Conservation (phyloP, 2,888 invertebrate species). For the Xanthia icteritia region DNA sequence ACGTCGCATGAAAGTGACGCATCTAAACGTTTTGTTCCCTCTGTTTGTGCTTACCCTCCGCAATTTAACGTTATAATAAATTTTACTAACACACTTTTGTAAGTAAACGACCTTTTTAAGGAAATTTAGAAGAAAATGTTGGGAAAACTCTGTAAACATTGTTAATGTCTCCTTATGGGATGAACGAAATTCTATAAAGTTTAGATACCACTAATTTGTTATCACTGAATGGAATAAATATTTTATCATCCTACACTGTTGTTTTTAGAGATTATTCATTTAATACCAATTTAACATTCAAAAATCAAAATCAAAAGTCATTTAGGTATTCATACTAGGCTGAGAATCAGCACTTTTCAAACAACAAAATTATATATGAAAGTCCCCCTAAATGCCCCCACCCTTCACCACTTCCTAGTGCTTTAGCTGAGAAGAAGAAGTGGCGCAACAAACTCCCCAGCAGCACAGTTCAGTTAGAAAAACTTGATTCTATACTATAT, state of each 20-base stretch:
- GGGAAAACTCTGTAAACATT: neutral
- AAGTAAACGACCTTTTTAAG: constrained; percentile 31
- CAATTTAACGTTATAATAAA: constrained; percentile 61
- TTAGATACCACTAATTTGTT: neutral
- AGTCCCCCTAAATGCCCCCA: no score
- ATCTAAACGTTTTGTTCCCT: constrained; percentile 60
- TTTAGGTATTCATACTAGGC: no score
- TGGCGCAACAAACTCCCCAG: no score
- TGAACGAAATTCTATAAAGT: neutral
- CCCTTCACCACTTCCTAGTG: no score
- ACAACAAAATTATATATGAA: no score
- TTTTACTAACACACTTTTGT: constrained; percentile 49
- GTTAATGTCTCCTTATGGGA: neutral
- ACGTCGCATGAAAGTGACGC: constrained; percentile 69
- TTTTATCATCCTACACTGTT: neutral
- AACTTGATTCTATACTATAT: no score
- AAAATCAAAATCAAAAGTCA: no score
- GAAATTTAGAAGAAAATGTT: constrained; percentile 5
- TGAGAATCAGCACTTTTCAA: no score
- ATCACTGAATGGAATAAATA: neutral
- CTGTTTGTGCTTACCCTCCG: constrained; percentile 62
- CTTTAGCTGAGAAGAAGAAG: no score
- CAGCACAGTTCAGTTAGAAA: no score
- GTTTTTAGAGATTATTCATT: no score
- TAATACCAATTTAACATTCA: neutral